Evolutionary conservation across 2,113 vertebrate species (phyloP).

Genomic region (Cercocebus atys): DNA sequence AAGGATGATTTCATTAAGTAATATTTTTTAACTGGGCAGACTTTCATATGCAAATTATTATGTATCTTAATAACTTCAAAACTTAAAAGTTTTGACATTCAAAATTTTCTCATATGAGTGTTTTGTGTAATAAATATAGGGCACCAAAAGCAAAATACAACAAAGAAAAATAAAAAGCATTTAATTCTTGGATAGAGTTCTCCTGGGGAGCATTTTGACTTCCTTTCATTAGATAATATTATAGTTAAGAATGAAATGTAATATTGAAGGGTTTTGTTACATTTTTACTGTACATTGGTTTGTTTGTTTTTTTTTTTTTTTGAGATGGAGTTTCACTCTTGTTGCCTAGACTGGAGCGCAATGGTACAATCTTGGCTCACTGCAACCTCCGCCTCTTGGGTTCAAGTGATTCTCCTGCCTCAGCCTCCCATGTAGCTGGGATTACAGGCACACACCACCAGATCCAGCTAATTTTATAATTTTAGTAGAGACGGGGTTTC

Average conservation of each 20-base stretch:
- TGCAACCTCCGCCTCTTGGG: too few species aligned
- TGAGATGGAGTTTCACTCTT: too few species aligned
- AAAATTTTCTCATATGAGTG: neutral
- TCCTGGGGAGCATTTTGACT: neutral
- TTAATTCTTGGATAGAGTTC: neutral
- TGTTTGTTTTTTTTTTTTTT: too few species aligned
- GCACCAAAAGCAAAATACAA: neutral
- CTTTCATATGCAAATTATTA: neutral
- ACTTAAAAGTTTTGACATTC: neutral
- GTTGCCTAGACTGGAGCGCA: too few species aligned
- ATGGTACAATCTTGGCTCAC: too few species aligned
- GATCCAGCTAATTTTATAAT: too few species aligned
- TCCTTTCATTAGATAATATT: neutral
- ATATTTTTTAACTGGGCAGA: neutral
- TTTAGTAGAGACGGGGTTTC: too few species aligned
- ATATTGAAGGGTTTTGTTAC: constrained; percentile 3
- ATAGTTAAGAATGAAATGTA: neutral
- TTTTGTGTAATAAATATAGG: neutral
- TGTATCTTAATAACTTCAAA: neutral
- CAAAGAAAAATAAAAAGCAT: neutral
- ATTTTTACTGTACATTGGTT: neutral
- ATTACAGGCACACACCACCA: too few species aligned
- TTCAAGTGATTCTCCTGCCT: too few species aligned
- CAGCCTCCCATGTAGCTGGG: too few species aligned
- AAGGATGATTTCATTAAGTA: neutral